Percentiles rank a stretch among this genome's conserved stretches.
Evolutionary conservation across 2,113 vertebrate species (phyloP).

Genomic region (Mystacornis crossleyi): DNA sequence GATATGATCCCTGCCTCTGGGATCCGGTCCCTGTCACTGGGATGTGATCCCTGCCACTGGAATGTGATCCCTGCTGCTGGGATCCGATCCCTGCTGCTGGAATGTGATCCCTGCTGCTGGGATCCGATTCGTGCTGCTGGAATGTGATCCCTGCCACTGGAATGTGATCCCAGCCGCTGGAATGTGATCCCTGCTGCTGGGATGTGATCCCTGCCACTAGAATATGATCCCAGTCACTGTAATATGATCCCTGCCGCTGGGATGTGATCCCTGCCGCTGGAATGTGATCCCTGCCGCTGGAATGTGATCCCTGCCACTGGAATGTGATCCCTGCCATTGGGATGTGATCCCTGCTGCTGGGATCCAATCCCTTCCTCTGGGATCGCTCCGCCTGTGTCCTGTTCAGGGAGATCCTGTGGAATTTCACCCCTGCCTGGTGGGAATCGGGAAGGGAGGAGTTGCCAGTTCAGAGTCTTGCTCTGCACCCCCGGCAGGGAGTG

Average conservation of each 20-base stretch:
- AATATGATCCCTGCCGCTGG: accelerated
- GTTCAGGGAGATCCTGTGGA: background rate
- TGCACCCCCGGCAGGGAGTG: background rate
- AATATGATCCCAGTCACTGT: too few species aligned
- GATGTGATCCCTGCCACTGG: background rate
- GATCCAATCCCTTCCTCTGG: too few species aligned
- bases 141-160: accelerated
- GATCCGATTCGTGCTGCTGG: background rate
- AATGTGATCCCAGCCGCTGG: background rate
- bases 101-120: accelerated
- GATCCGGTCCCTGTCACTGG: too few species aligned
- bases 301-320: background rate
- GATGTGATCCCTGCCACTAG: background rate
- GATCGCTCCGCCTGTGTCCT: accelerated
- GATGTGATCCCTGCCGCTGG: background rate
- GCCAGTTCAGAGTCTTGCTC: background rate
- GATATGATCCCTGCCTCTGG: background rate
- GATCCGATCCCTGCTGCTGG: background rate
- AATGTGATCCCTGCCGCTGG: accelerated
- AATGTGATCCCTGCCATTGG: background rate
- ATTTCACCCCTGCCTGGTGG: background rate
- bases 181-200: accelerated
- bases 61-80: too few species aligned
- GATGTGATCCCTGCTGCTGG: background rate
- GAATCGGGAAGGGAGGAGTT: background rate